phyloP scores from a whole-genome alignment of 2,888 invertebrate genomes.

The Nomada hirtipes region DNA sequence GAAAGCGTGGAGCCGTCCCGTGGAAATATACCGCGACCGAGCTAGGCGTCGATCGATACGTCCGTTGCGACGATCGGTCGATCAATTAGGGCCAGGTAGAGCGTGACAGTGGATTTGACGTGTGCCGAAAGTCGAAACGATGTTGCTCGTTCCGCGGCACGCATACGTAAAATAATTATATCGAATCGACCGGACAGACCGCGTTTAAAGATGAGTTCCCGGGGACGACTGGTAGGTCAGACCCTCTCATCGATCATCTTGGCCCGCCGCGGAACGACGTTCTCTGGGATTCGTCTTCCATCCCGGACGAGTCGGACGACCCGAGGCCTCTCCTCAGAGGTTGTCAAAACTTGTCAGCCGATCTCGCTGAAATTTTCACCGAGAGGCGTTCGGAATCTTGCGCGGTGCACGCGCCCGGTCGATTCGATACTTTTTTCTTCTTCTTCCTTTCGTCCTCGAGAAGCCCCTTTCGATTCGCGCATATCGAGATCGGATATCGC shows the following conservation, averaged over 20 bases:
- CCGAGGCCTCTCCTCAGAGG: conserved; percentile 58
- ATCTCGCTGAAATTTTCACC: conserved; percentile 15
- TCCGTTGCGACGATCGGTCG: conserved; percentile 37
- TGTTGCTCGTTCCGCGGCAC: conserved; percentile 67
- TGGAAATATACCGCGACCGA: conserved; percentile 4
- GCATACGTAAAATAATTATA: conserved; percentile 82
- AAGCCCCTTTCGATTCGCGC: background rate
- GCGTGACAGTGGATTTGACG: conserved; percentile 58
- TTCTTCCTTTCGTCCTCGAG: background rate
- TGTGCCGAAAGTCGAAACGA: conserved; percentile 64
- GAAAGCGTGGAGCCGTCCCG: background rate
- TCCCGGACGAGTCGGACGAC: conserved; percentile 43
- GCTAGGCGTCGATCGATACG: conserved; percentile 31
- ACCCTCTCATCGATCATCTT: conserved; percentile 83
- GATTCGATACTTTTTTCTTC: background rate
- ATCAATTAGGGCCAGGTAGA: conserved; percentile 65
- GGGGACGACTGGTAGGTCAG: conserved; percentile 78
- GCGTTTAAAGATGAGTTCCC: conserved; percentile 77
- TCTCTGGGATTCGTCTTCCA: conserved; percentile 76
- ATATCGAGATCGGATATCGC: background rate
- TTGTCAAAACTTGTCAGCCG: conserved; percentile 66
- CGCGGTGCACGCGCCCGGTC: background rate
- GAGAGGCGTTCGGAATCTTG: conserved; percentile 2
- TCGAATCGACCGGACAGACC: conserved; percentile 79
- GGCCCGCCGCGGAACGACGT: conserved; percentile 75